Base-by-base conservation (phyloP, 2,797 vertebrate genomes). In the Gouania willdenowi region DNA sequence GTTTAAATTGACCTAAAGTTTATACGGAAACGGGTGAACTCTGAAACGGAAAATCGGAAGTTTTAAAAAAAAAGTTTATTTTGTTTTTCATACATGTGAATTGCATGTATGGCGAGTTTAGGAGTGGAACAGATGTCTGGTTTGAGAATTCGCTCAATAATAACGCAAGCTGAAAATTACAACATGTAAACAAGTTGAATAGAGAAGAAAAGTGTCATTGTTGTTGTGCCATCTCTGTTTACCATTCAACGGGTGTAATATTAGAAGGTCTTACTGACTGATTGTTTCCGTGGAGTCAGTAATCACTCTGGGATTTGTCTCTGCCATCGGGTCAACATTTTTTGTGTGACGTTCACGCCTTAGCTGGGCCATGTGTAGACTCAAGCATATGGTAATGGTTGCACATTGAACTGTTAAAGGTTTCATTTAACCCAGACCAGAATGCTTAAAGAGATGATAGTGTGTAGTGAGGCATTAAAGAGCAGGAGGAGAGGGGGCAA, bases 331-430 rank as follows among this genome's bases (percentile, higher is more conserved):
- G 50, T 71, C 38, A 14, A 63, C 37, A 46, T 50, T 48, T 50
- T 54, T 49, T 22, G 38, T 43, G 37, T 34, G 30, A n/a, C 34
- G 49, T 58, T 37, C 34, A 24, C 9, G 40, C 62, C 57, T 42
- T 3, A 10, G 66, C 50, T 52, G 48, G 57, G 73, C 62, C 39
- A 56, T 36, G 64, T 58, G 70, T 56, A 70, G 71, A 75, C 62
- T 79, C 56, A 65, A 84, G 77, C 77, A 78, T 85, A 83, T 83
- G 81, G 68, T 85, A 85, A 85, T 83, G 77, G 72, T 12, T 85
- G 81, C 81, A 84, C 79, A 82, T 73, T 84, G 78, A 82, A 84
- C 81, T 87, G 80, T 84, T 82, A 84, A 82, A 82, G 75, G 77
- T 85, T 82, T 81, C 76, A 80, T 87, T 87, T 85, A 84, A 87